These are phyloP conservation scores for Neosalanx taihuensis DNA, from an alignment of 2,797 vertebrate species.

Conservation along the genomic window DNA sequence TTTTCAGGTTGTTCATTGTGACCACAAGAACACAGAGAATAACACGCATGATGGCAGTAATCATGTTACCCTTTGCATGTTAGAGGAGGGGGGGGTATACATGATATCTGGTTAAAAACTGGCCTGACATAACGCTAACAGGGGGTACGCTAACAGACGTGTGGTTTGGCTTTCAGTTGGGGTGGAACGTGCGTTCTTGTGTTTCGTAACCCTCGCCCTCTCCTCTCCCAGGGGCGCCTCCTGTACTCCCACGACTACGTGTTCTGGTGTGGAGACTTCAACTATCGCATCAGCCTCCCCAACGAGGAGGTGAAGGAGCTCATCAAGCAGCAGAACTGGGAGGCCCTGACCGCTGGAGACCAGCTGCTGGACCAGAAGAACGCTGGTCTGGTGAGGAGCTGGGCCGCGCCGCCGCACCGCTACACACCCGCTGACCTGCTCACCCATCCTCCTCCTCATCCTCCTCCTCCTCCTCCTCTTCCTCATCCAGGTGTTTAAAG, in stretches of 20 bases:
- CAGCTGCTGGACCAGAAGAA: slow-evolving; percentile 94
- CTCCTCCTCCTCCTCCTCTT: not conserved
- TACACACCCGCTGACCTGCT: not conserved
- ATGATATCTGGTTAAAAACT: no score
- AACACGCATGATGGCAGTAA: no score
- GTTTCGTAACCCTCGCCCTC: not conserved
- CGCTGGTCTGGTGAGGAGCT: slow-evolving; percentile 78
- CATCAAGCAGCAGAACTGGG: slow-evolving; percentile 93
- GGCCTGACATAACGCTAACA: no score
- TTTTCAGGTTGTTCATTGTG: no score
- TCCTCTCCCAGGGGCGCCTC: slow-evolving; percentile 82
- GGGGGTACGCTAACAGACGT: not conserved
- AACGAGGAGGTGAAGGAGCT: slow-evolving; percentile 98
- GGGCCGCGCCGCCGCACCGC: not conserved
- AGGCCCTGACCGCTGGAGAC: slow-evolving; percentile 89
- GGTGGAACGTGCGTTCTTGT: not conserved
- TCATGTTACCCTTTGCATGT: no score
- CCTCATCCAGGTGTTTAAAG: slow-evolving; percentile 82
- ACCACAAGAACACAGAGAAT: no score
- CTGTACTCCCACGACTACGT: slow-evolving; percentile 97
- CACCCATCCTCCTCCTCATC: not conserved
- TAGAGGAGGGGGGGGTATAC: no score
- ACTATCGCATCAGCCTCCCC: slow-evolving; percentile 91
- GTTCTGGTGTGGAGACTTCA: slow-evolving; percentile 99
- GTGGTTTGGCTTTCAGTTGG: not conserved